These are phyloP conservation scores for Ranitomeya variabilis DNA, from an alignment of 2,113 vertebrate species.

Conservation along the genomic window DNA sequence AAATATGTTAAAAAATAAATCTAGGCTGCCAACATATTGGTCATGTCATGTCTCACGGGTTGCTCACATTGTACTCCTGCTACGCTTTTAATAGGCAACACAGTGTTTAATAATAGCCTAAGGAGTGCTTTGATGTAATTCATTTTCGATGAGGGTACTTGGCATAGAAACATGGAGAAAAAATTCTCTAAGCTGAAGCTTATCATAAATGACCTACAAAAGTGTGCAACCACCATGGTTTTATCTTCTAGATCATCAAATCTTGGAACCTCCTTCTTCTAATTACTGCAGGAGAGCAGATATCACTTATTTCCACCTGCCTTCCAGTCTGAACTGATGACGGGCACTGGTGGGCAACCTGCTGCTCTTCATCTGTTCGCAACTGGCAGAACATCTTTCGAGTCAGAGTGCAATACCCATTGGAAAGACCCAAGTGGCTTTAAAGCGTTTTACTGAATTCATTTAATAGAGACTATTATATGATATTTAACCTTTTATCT, in stretches of 20 bases:
- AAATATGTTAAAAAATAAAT: too few species aligned
- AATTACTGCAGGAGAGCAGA: not conserved
- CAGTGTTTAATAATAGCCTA: not conserved
- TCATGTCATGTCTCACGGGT: not conserved
- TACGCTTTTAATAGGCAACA: not conserved
- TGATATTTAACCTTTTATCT: not conserved
- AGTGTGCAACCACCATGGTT: not conserved
- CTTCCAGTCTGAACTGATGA: not conserved
- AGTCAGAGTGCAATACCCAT: not conserved
- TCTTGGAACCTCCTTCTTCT: not conserved
- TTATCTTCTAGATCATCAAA: not conserved
- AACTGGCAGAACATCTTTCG: conserved; percentile 5
- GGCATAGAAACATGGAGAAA: not conserved
- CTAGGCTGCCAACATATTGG: too few species aligned
- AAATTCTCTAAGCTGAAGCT: not conserved
- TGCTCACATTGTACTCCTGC: not conserved
- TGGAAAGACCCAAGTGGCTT: not conserved
- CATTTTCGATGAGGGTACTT: not conserved
- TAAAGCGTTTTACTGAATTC: not conserved
- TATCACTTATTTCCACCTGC: not conserved
- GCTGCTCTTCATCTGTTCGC: not conserved
- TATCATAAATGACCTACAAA: not conserved
- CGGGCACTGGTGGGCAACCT: not conserved
- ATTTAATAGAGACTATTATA: not conserved
- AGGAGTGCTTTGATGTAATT: not conserved